Evolutionary conservation across 2,888 invertebrate species (phyloP).

Genomic region (Acanthosoma haemorrhoidale): DNA sequence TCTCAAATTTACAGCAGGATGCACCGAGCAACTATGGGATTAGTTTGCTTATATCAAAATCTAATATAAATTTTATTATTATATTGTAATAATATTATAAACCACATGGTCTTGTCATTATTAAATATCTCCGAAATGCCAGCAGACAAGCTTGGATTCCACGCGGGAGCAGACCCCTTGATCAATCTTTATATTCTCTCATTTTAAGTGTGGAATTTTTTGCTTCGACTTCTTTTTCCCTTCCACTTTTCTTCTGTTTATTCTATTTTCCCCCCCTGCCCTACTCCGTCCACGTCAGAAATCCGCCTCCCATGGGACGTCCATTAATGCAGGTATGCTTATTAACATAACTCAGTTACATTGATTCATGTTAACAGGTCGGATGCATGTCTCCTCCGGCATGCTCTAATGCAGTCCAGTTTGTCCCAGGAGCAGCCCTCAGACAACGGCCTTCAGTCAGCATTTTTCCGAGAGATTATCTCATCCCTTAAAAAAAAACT

Average conservation of each 20-base stretch:
- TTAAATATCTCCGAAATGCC: too few species aligned
- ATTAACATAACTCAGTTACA: constrained; percentile 8
- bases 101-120: too few species aligned
- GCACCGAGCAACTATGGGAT: too few species aligned
- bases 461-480: constrained; percentile 2
- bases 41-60: too few species aligned
- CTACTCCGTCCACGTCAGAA: background rate
- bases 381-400: background rate
- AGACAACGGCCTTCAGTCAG: background rate
- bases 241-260: background rate
- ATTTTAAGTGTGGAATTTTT: background rate
- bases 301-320: background rate
- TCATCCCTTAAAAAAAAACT: too few species aligned
- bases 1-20: too few species aligned
- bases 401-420: background rate
- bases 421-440: background rate
- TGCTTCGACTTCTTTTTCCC: background rate
- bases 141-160: background rate
- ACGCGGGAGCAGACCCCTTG: background rate
- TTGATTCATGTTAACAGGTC: constrained; percentile 6
- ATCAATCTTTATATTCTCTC: background rate
- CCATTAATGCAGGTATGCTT: background rate
- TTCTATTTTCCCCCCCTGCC: background rate
- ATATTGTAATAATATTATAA: too few species aligned
- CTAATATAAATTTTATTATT: too few species aligned